A percentile compares a stretch with the other conserved stretches of the same genome.
Evolutionary conservation across 2,888 invertebrate genomes (phyloP).

Genomic region (Cephus runcator): DNA sequence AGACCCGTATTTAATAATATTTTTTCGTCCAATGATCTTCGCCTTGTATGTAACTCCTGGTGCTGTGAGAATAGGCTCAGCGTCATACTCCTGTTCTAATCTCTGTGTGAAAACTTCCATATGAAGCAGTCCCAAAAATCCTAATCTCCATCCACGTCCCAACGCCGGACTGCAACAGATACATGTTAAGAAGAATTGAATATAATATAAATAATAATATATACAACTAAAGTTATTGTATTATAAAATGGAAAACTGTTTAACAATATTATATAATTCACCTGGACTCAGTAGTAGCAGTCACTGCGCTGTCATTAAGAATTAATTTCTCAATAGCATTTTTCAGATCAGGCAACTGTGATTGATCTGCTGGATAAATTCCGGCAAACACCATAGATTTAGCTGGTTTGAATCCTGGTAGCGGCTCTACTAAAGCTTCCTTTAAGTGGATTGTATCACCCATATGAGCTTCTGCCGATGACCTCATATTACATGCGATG

Average conservation of each 20-base stretch:
- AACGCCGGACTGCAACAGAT: conserved; percentile 76
- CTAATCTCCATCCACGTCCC: conserved; percentile 89
- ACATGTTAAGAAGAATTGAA: neutral
- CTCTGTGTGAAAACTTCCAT: conserved; percentile 91
- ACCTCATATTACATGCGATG: conserved; percentile 83
- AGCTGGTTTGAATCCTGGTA: conserved; percentile 75
- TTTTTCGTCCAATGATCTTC: conserved; percentile 79
- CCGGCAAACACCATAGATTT: conserved; percentile 90
- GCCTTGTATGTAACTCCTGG: conserved; percentile 89
- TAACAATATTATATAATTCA: conserved; percentile 52
- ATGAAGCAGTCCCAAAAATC: conserved; percentile 87
- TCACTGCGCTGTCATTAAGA: conserved; percentile 95
- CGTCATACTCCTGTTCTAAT: conserved; percentile 84
- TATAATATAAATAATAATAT: neutral
- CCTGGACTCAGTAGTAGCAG: conserved; percentile 85
- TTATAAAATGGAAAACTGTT: neutral
- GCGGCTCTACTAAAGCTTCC: conserved; percentile 68
- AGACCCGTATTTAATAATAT: conserved; percentile 73
- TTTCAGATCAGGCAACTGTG: conserved; percentile 79
- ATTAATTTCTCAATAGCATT: conserved; percentile 89
- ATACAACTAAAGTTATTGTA: neutral
- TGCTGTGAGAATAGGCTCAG: conserved; percentile 84
- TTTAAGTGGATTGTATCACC: conserved; percentile 80
- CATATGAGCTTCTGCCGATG: conserved; percentile 77
- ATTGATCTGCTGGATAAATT: conserved; percentile 91